phyloP scores from a whole-genome alignment of 2,113 vertebrate genomes.

The Phyllostomus discolor region DNA sequence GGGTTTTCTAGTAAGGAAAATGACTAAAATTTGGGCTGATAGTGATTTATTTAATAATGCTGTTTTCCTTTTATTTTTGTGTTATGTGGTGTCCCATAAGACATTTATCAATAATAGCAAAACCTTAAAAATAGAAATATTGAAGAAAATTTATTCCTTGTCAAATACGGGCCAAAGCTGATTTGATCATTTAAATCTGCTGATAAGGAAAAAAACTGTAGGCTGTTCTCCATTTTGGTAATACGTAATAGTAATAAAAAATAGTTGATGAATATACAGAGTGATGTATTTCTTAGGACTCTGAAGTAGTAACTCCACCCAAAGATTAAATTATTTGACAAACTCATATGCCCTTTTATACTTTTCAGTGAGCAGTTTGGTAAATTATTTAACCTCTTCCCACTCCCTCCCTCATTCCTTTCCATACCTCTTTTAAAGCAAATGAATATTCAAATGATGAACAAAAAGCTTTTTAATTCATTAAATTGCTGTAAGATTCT shows the following conservation, averaged over 20 bases:
- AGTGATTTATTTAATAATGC: constrained; percentile 18
- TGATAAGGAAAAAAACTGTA: neutral
- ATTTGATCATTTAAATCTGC: constrained; percentile 25
- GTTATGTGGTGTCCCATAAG: neutral
- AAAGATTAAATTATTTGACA: neutral
- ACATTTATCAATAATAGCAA: constrained; percentile 23
- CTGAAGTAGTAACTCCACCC: neutral
- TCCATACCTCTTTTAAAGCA: neutral
- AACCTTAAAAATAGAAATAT: constrained; percentile 7
- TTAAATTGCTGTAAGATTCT: neutral
- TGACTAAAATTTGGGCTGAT: neutral
- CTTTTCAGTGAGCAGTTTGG: neutral
- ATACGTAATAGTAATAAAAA: neutral
- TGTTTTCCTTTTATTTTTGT: constrained; percentile 15
- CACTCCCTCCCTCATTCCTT: no score
- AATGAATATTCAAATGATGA: constrained; percentile 27
- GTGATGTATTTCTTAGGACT: neutral
- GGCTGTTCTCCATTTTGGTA: neutral
- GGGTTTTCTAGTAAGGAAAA: neutral
- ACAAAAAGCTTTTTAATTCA: neutral
- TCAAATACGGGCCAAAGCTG: neutral
- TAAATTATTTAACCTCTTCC: neutral
- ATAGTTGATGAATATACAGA: neutral
- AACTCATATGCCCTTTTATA: neutral
- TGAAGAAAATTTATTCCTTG: constrained; percentile 9